Base-by-base conservation (phyloP, 2,113 vertebrate genomes). In the Tringa solitaria region DNA sequence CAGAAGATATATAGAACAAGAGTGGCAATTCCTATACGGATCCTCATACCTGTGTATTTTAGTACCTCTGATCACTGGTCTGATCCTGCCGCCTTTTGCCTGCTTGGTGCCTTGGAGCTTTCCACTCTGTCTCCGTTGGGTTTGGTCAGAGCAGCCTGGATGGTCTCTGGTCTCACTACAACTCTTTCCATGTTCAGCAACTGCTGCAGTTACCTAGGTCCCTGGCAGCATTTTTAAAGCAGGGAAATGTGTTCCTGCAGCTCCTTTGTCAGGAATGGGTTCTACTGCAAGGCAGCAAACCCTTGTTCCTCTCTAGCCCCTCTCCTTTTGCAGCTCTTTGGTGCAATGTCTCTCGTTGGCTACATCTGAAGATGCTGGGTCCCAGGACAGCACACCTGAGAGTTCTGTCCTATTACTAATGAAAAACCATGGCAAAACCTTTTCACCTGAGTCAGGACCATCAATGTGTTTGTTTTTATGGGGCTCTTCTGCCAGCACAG, bases 311-410 rank as follows among this genome's bases (percentile, higher is more conserved):
- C 23, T 51, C 61, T 60, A 70, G 24, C 10, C 39, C 8, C 2
- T 18, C 48, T 91, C 50, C 19, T 88, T 48, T 24, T 32, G 18
- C 13, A 72, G 56, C 23, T 53, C 26, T 59, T 72, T 7, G 21
- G 26, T 39, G 14, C 30, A 12, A 24, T 4, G 1, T 15, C 57
- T 56, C 26, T 32, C 21, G 24, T 8, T 23, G 20, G 5, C 33
- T 75, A 1, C 4, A 17, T 61, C 39, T 22, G 35, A 19, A 41
- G 10, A 43, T 27, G 4, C 15, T 73, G 27, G 5, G 26, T 19
- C 37, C 20, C 1, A 3, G 9, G 9, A 26, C n/a, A 75, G 14
- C 4, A 10, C 27, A 35, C 5, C 13, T 0, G 0, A 53, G 27
- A 76, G 11, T 26, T 91, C 65, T 90, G 30, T 45, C 27, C n/a